phyloP scores from a whole-genome alignment of 2,113 vertebrate species.

The Corythoichthys haematopterus region DNA sequence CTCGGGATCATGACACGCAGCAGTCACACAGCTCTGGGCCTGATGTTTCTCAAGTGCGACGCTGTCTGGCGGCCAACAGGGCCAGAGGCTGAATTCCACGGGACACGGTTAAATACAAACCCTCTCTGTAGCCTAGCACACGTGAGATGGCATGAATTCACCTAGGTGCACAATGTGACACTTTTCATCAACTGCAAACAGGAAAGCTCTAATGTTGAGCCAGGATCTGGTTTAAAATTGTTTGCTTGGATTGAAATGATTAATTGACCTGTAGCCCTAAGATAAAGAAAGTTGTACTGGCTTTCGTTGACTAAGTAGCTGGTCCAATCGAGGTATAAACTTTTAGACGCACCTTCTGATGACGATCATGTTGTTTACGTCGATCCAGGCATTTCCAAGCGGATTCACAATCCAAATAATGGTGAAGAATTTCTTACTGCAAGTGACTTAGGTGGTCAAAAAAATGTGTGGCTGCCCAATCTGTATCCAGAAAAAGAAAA shows the following conservation, averaged over 20 bases:
- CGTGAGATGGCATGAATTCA: slow-evolving; percentile 23
- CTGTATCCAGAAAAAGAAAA: too few relatives aligned
- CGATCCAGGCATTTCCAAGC: too few relatives aligned
- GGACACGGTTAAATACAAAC: slow-evolving; percentile 39
- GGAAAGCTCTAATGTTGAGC: slow-evolving; percentile 16
- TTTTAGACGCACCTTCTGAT: too few relatives aligned
- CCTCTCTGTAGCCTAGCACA: slow-evolving; percentile 17
- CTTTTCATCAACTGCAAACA: slow-evolving; percentile 18
- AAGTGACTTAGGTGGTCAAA: too few relatives aligned
- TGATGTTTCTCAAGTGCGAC: slow-evolving; percentile 62
- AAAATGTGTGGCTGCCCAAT: too few relatives aligned
- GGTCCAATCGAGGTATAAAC: too few relatives aligned
- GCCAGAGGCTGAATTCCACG: slow-evolving; percentile 51
- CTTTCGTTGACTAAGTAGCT: too few relatives aligned
- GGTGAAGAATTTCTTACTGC: too few relatives aligned
- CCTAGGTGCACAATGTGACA: slow-evolving; percentile 3
- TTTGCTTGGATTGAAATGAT: not conserved
- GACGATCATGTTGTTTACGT: too few relatives aligned
- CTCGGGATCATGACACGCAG: slow-evolving; percentile 70
- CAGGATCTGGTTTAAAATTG: not conserved
- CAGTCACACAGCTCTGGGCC: slow-evolving; percentile 70
- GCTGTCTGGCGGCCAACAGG: slow-evolving; percentile 61
- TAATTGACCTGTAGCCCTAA: not conserved
- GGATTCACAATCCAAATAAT: too few relatives aligned
- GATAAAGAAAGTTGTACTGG: too few relatives aligned